Evolutionary conservation across 2,113 vertebrate species (phyloP).

Genomic region (human): GRCh38 chr3:24151501-24152000

Average conservation of each 20-base stretch:
- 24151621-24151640: not conserved
- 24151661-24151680: conserved; percentile 1
- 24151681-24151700: not conserved
- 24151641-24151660: conserved; percentile 21
- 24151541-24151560: not conserved
- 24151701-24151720: not conserved
- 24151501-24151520: not conserved
- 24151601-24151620: not conserved
- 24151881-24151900: conserved; percentile 44
- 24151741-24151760: not conserved
- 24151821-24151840: not conserved
- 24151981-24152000: not conserved
- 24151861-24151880: conserved; percentile 19
- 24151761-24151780: not conserved
- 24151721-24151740: not conserved
- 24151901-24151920: conserved; percentile 46
- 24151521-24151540: not conserved
- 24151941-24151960: not conserved
- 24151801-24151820: conserved; percentile 25
- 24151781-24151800: not conserved
- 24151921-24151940: conserved; percentile 24
- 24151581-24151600: no score
- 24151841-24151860: not conserved
- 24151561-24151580: not conserved
- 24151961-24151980: not conserved